Evolutionary conservation across 2,888 invertebrate genomes (phyloP), one percentile per base, ranked within the genome.

Genomic region (Drosophila multiciliata): DNA sequence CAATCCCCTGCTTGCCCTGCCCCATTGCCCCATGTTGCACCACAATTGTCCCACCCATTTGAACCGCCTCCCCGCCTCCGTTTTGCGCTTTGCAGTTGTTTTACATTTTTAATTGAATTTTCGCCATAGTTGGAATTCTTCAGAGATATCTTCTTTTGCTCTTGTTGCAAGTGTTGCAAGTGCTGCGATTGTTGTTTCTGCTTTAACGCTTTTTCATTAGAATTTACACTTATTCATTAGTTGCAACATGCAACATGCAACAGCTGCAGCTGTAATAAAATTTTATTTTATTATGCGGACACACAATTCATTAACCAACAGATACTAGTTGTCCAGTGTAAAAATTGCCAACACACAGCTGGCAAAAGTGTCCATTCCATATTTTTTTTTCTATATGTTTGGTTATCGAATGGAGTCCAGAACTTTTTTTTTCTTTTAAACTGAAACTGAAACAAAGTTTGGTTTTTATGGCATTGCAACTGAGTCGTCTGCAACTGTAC

Each of bases 171-270:
- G 66, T 45, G 66, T 29, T 49, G 65, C 36, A 49, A 55, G 66
- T 45, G 66, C 23, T 49, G 29, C n/a, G 42, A 33, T 33, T 67
- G 62, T 57, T 66, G 61, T 48, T 73, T 69, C 67, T 75, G 80
- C 71, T 67, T 82, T 82, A 80, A 77, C 84, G 84, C 87, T 83
- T 80, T 88, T 84, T 81, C 78, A 89, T 83, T 87, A 87, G 89
- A 87, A 89, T 87, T 87, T 87, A 89, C 87, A 83, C 87, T 89
- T 87, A 85, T 87, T 87, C 89, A 89, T 89, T 87, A 89, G 87
- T 83, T 82, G 83, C 78, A 80, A 78, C 86, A 82, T 79, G 87
- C 87, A 89, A 80, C 87, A 89, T 79, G 87, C 87, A 89, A 83
- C 87, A 87, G 87, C 88, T 85, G 88, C 83, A 73, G 67, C 74